Conservation (phyloP, 2,888 invertebrate genomes). For the Drosophila affinis region DNA sequence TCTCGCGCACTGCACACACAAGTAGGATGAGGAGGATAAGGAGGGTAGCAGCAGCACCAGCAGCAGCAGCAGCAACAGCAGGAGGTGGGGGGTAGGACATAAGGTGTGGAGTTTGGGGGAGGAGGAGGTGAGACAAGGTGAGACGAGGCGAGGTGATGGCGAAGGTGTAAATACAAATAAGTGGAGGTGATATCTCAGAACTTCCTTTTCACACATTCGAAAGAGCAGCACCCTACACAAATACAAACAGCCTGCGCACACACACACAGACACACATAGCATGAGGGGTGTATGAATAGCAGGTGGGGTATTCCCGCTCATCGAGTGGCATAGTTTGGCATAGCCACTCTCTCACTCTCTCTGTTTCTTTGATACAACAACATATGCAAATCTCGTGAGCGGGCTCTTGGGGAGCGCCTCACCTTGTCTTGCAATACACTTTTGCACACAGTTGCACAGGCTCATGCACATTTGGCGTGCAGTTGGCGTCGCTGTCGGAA, state of each 20-base stretch:
- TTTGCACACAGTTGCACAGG: neutral
- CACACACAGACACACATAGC: constrained; percentile 13
- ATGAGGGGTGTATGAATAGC: neutral
- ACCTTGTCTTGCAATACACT: neutral
- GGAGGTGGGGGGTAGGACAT: neutral
- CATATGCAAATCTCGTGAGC: neutral
- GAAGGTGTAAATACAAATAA: constrained; percentile 75
- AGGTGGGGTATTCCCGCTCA: constrained; percentile 42
- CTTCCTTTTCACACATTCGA: constrained; percentile 77
- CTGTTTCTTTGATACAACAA: no score
- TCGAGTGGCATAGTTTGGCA: neutral
- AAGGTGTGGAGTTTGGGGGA: constrained; percentile 1
- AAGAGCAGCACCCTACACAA: constrained; percentile 64
- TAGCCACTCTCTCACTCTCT: neutral
- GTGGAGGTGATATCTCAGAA: constrained; percentile 80
- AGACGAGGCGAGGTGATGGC: constrained; percentile 51
- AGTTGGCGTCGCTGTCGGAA: constrained; percentile 20
- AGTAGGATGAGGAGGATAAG: neutral
- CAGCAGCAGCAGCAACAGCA: constrained; percentile 1
- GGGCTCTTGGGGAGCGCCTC: neutral
- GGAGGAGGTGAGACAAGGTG: constrained; percentile 21
- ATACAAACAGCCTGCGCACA: constrained; percentile 36
- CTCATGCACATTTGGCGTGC: constrained; percentile 5
- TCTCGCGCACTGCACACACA: constrained; percentile 33
- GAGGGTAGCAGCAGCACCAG: neutral